These are phyloP conservation scores for Sorex araneus DNA, from an alignment of 2,113 vertebrate genomes.

Conservation along the genomic window DNA sequence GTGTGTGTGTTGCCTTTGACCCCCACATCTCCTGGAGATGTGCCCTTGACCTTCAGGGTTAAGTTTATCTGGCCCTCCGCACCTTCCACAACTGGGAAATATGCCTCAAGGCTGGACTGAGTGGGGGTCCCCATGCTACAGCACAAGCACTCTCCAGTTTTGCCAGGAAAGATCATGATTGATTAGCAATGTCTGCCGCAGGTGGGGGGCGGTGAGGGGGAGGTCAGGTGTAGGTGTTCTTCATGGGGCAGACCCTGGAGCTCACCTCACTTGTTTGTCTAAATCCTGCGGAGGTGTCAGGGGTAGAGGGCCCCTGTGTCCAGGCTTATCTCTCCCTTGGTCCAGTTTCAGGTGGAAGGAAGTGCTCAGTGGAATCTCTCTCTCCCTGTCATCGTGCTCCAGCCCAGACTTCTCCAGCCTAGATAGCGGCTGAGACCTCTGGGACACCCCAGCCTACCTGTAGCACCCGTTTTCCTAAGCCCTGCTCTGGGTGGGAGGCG, in stretches of 20 bases:
- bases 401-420: background rate
- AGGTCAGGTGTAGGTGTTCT: too few relatives aligned
- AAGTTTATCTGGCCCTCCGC: conserved; percentile 15
- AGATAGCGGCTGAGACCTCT: background rate
- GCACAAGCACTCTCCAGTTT: background rate
- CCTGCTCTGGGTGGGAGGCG: background rate
- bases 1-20: too few relatives aligned
- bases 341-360: background rate
- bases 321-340: background rate
- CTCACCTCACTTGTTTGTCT: background rate
- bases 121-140: background rate
- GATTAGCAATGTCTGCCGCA: conserved; percentile 33
- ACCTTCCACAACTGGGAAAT: background rate
- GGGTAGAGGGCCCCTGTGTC: background rate
- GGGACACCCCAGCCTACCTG: background rate
- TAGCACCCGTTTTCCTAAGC: background rate
- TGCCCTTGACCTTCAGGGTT: conserved; percentile 30
- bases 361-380: background rate
- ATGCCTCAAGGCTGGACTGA: background rate
- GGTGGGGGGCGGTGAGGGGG: background rate
- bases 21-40: background rate
- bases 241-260: background rate
- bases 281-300: background rate
- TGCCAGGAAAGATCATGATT: background rate
- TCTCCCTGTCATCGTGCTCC: background rate